Percentiles rank a stretch among this genome's conserved stretches.
phyloP scores from a whole-genome alignment of 1,140 invertebrate genomes.

The Cyclargus thomasi region DNA sequence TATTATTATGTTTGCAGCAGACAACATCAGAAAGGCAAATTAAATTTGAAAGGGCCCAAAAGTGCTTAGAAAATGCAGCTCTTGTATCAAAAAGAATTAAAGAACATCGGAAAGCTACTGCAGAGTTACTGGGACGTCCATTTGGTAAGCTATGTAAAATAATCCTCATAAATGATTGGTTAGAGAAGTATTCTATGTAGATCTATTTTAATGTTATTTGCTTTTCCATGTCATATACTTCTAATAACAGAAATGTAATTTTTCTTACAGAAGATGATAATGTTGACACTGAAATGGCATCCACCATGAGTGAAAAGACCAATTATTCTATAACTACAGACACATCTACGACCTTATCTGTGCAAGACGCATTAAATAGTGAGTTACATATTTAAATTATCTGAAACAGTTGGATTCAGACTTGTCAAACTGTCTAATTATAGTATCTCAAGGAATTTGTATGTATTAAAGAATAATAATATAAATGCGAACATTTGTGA shows the following conservation, averaged over 20 bases:
- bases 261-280: conserved; percentile 52
- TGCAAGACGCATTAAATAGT: conserved; percentile 68
- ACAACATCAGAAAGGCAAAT: conserved; percentile 62
- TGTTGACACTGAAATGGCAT: conserved; percentile 58
- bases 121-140: conserved; percentile 57
- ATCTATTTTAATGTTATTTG: background rate
- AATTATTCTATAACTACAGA: conserved; percentile 61
- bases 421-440: too few relatives aligned
- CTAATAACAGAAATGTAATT: background rate
- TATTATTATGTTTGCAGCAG: conserved; percentile 32
- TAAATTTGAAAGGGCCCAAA: conserved; percentile 65
- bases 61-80: conserved; percentile 66
- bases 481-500: too few relatives aligned
- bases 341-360: conserved; percentile 56
- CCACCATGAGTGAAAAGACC: conserved; percentile 63
- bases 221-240: background rate
- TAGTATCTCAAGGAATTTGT: too few relatives aligned
- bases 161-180: too few relatives aligned
- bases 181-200: too few relatives aligned
- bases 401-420: too few relatives aligned
- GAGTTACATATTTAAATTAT: conserved; percentile 24
- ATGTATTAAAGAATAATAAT: too few relatives aligned
- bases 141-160: conserved; percentile 40
- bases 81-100: conserved; percentile 68
- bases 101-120: conserved; percentile 65